Base-by-base conservation (phyloP, 2,888 invertebrate genomes). In the Acleris cristana region DNA sequence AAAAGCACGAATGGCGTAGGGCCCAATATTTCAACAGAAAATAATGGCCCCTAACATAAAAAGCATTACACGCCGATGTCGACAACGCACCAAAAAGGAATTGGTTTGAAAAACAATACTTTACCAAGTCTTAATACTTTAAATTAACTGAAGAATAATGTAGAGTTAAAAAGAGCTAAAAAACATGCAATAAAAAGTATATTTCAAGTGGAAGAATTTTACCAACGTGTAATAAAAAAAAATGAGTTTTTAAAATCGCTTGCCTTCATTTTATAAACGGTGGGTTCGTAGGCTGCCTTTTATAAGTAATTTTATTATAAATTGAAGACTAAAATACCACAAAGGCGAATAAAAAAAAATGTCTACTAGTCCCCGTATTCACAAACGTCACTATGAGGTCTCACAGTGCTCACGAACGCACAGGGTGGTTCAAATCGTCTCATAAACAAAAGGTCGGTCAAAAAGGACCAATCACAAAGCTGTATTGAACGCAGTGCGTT, bases 1-100 rank as follows among this genome's bases (percentile, higher is more conserved):
- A 87, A 87, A 90, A 90, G 90, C 90, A 90, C 90, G 79, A 85
- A 85, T 85, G 88, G 90, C 88, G 78, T 75, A 76, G 79, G 84
- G 76, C 77, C 71, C 61, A 65, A 64, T 61, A 65, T 52, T 56
- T 45, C 44, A 58, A 65, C 54, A 72, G 40, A 70, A 69, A 73
- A 73, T 69, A 65, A 71, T 71, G 60, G 67, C 71, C 70, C 79
- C 82, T 72, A 76, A 80, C 77, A 79, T 74, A 77, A 78, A 26
- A 87, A 90, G 90, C 90, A 90, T 90, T 81, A 84, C 79, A 91
- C 90, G 90, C 90, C 81, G 74, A 76, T 71, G 18, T 71, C 70
- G 76, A 74, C 64, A 79, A 81, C 76, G 86, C 85, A 86, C 86
- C 86, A 82, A 74, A 75, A 58, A 66, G 72, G 60, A 44, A 57